A percentile compares a stretch with the other conserved stretches of the same genome.
These are phyloP conservation scores for Drosophila athabasca DNA, from an alignment of 1,140 invertebrate genomes.

Conservation along the genomic window DNA sequence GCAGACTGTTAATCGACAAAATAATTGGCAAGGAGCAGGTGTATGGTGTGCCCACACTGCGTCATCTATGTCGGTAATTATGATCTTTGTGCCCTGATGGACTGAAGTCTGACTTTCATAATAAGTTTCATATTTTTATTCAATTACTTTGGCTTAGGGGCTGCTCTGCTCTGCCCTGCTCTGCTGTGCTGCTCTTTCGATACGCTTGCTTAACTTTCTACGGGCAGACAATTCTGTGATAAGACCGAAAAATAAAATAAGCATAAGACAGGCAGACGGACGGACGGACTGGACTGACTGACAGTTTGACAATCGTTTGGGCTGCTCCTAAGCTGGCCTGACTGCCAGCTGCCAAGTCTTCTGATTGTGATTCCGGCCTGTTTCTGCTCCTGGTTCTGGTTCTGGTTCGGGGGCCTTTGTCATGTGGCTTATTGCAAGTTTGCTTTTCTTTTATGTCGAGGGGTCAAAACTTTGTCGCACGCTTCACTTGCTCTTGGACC, in stretches of 20 bases:
- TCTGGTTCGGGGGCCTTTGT: constrained; percentile 36
- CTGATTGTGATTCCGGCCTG: constrained; percentile 19
- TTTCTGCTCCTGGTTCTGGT: too few relatives aligned
- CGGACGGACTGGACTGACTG: constrained; percentile 14
- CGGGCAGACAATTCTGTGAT: constrained; percentile 55
- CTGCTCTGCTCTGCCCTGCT: constrained; percentile 17
- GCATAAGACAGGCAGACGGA: constrained; percentile 42
- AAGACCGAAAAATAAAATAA: constrained; percentile 74
- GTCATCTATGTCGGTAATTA: constrained; percentile 86
- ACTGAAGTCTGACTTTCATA: constrained; percentile 58
- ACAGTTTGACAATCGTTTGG: constrained; percentile 1
- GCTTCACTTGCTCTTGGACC: constrained; percentile 29
- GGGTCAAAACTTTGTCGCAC: constrained; percentile 38
- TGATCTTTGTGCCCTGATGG: constrained; percentile 38
- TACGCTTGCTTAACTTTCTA: constrained; percentile 66
- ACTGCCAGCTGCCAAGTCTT: constrained; percentile 47
- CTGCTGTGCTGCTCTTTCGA: constrained; percentile 23
- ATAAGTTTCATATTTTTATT: constrained; percentile 73
- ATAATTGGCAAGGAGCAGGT: constrained; percentile 84
- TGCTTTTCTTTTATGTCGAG: constrained; percentile 39
- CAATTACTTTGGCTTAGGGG: constrained; percentile 73
- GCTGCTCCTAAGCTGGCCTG: constrained; percentile 3
- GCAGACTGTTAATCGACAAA: constrained; percentile 86
- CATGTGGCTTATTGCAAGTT: constrained; percentile 48
- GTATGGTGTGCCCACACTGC: constrained; percentile 84